Conservation (phyloP, 2,797 vertebrate species). For the Natrix natrix region DNA sequence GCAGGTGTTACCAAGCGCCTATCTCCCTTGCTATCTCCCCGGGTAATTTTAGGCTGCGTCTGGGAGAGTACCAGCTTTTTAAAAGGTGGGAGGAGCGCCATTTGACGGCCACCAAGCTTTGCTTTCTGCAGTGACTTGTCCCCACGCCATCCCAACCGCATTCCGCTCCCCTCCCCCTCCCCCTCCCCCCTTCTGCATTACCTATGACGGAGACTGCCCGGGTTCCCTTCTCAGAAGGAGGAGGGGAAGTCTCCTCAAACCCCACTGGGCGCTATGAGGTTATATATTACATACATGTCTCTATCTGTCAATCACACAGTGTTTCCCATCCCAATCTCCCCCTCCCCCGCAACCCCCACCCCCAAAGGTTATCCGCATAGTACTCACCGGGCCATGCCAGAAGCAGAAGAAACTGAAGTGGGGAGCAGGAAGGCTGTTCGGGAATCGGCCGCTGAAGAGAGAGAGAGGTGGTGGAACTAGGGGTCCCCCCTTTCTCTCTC, state of each 20-base stretch:
- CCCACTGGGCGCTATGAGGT: neutral
- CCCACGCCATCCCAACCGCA: conserved; percentile 16
- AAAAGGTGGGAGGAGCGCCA: neutral
- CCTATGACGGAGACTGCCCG: neutral
- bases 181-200: neutral
- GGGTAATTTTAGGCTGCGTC: neutral
- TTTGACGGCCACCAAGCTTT: neutral
- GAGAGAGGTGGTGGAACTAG: neutral
- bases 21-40: neutral
- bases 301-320: neutral
- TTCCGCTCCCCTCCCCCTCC: neutral
- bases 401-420: neutral
- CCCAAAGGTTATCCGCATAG: neutral
- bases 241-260: neutral
- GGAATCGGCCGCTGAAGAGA: neutral
- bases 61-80: neutral
- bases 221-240: neutral
- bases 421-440: neutral
- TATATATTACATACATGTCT: neutral
- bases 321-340: neutral
- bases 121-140: conserved; percentile 16
- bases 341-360: too few relatives aligned
- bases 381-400: conserved; percentile 37
- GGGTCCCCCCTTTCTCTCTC: neutral
- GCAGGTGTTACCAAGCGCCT: neutral